phyloP scores from a whole-genome alignment of 2,797 vertebrate genomes.

The Petrocephalus sullivani region DNA sequence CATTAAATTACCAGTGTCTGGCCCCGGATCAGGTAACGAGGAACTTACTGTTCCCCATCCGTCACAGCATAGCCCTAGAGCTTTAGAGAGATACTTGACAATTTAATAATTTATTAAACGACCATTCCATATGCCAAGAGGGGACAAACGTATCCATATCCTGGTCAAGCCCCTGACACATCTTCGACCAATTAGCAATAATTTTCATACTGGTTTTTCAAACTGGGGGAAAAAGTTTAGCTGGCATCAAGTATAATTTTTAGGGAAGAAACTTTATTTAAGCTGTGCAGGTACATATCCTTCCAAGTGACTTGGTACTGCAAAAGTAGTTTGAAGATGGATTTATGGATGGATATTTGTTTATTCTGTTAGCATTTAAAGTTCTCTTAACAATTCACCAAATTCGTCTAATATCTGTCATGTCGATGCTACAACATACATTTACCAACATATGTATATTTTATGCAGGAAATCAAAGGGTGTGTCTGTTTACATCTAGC shows the following conservation, averaged over 20 bases:
- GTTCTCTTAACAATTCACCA: neutral
- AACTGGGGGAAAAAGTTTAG: neutral
- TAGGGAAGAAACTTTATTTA: neutral
- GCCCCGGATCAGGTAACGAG: neutral
- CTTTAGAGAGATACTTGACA: neutral
- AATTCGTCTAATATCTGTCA: neutral
- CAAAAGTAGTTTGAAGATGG: neutral
- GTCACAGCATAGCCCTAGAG: neutral
- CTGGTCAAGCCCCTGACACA: neutral
- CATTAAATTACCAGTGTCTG: neutral
- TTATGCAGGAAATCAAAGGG: neutral
- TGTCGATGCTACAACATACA: neutral
- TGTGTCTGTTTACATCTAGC: neutral
- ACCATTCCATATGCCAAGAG: neutral
- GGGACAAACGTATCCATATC: neutral
- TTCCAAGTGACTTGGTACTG: neutral
- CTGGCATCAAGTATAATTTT: neutral
- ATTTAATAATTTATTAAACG: neutral
- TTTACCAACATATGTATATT: neutral
- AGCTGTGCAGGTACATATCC: neutral
- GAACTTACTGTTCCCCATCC: neutral
- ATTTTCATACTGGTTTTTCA: neutral
- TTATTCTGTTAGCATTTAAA: neutral
- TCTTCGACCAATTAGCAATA: neutral
- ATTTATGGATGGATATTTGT: neutral